Base-by-base conservation (phyloP, 64 coral and sea anemone genomes). In the Stylophora pistillata region DNA sequence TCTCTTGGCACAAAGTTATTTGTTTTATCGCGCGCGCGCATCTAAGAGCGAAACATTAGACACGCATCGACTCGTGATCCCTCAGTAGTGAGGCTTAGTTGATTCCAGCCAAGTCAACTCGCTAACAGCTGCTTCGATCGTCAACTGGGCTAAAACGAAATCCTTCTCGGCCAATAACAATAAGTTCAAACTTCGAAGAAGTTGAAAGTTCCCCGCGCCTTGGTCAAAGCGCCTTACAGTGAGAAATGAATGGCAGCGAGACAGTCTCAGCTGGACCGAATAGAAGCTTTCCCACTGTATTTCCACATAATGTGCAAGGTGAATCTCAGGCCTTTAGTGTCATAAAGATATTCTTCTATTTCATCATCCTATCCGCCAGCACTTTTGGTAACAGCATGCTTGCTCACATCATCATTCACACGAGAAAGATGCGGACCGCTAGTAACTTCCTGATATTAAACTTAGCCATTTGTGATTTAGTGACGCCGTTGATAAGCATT, bases 321-420 rank as follows among this genome's bases (percentile, higher is more conserved):
- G 85, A 87, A 25, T n/a, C 70, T 54, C 13, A 56, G 15, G 47
- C 13, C 54, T 87, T 87, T 29, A 58, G 74, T 52, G 47, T 76
- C 25, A 27, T 57, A 87, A 87, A 87, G 73, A 87, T 87, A 13
- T 73, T 32, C 21, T 87, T 87, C 5, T 87, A 87, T 75, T 87
- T 87, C 31, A 5, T 87, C 10, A 87, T 87, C 53, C 57, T 87
- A 14, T 74, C 57, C 16, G 85, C 70, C 5, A 87, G 85, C 71
- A 60, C 85, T 15, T 73, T 87, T 21, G 85, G 85, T 18, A 87
- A 87, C 71, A 75, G 85, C 85, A 33, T 74, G 71, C 70, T 87
- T 3, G 85, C 85, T 0, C 57, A 87, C 27, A 32, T 87, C 3
- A 87, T 87, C 13, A 9, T 25, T 25, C 18, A 52, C 15, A 74